These are phyloP conservation scores for Australoheros scitulus DNA, from an alignment of 2,113 vertebrate species.

Conservation along the genomic window DNA sequence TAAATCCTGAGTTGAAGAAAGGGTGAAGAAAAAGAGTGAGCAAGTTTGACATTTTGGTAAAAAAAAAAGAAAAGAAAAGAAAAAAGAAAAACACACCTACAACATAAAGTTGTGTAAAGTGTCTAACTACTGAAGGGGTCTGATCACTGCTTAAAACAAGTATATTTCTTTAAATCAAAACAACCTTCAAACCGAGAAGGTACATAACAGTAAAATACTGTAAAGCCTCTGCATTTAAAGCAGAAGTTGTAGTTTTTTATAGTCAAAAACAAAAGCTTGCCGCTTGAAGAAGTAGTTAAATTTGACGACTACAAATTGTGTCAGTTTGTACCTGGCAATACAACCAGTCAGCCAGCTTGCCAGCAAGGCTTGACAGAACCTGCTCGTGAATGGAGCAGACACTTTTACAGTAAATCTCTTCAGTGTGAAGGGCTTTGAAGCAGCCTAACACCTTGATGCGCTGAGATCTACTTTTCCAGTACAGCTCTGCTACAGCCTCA, in stretches of 20 bases:
- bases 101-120: background rate
- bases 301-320: constrained; percentile 16
- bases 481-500: constrained; percentile 34
- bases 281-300: constrained; percentile 3
- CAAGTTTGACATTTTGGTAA: background rate
- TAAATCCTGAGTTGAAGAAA: background rate
- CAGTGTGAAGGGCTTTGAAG: constrained; percentile 55
- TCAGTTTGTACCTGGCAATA: constrained; percentile 4
- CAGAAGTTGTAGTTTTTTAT: background rate
- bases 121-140: background rate
- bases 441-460: constrained; percentile 49
- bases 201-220: background rate
- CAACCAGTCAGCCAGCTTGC: constrained; percentile 14
- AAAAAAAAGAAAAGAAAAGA: too few relatives aligned
- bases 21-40: background rate
- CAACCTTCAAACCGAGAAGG: background rate
- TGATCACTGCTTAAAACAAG: background rate
- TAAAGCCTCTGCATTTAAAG: background rate
- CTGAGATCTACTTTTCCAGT: constrained; percentile 41
- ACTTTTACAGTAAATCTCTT: constrained; percentile 61
- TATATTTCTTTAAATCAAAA: too few relatives aligned
- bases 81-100: background rate
- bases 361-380: constrained; percentile 37
- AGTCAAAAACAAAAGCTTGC: background rate
- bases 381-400: constrained; percentile 34